These are phyloP conservation scores for Ommatoiulus sabulosus DNA, from an alignment of 2,888 invertebrate species.

Conservation along the genomic window DNA sequence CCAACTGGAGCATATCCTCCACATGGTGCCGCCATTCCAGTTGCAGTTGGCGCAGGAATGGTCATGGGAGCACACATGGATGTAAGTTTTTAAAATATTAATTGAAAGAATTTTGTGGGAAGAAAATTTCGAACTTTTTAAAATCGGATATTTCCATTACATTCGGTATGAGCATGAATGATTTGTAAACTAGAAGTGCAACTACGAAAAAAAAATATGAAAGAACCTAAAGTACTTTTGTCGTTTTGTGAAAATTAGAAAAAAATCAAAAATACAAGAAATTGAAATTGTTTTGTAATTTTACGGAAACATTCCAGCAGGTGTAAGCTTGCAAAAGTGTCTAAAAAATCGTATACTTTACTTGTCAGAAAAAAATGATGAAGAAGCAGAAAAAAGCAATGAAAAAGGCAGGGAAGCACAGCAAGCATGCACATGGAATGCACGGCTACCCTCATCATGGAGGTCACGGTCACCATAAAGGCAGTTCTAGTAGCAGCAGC, in stretches of 20 bases:
- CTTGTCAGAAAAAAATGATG: constrained; percentile 62
- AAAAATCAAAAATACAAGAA: no score
- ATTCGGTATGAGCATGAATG: no score
- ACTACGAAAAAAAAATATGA: no score
- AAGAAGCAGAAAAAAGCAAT: constrained; percentile 69
- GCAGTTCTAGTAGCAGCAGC: constrained; percentile 59
- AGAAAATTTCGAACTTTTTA: neutral
- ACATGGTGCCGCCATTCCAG: constrained; percentile 58
- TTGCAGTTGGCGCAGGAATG: constrained; percentile 58
- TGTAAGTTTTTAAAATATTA: neutral
- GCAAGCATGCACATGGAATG: constrained; percentile 71
- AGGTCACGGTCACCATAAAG: constrained; percentile 57
- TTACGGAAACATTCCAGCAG: no score
- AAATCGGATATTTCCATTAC: neutral
- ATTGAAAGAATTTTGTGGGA: neutral
- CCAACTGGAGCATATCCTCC: constrained; percentile 41
- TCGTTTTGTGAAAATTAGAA: no score
- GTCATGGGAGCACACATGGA: constrained; percentile 55
- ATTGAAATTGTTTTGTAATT: no score
- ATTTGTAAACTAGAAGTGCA: no score
- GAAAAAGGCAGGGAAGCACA: constrained; percentile 65
- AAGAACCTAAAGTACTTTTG: no score
- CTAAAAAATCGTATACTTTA: neutral
- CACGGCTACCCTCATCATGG: constrained; percentile 59
- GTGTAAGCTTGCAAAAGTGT: neutral